Percentiles rank a stretch among this genome's conserved stretches.
phyloP scores from a whole-genome alignment of 2,113 vertebrate species.

The Emydura subglobosa region DNA sequence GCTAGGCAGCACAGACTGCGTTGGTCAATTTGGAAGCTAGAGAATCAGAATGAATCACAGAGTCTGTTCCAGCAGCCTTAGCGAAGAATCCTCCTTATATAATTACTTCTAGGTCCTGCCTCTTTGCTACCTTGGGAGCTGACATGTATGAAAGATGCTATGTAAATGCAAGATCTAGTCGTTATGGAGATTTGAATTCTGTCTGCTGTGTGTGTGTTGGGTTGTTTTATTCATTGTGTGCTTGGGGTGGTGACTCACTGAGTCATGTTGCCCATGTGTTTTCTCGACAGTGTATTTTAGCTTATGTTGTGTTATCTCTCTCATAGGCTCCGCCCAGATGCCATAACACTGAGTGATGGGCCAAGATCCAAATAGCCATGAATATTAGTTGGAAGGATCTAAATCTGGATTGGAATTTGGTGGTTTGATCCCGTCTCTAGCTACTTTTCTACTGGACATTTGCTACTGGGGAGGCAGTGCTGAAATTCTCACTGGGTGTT shows the following conservation, averaged over 20 bases:
- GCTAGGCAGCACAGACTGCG: rapidly evolving
- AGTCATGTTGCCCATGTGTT: rapidly evolving
- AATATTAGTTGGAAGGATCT: not conserved
- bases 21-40: not conserved
- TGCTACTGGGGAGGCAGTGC: not conserved
- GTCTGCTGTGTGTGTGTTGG: not conserved
- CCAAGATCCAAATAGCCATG: rapidly evolving
- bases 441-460: not conserved
- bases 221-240: rapidly evolving
- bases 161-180: not conserved
- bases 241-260: not conserved
- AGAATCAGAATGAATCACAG: not conserved
- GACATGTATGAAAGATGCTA: not conserved
- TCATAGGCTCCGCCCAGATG: not conserved
- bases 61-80: not conserved
- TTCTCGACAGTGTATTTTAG: not conserved
- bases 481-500: not conserved
- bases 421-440: not conserved
- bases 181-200: not conserved
- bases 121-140: not conserved
- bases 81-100: not conserved
- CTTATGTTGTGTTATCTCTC: not conserved
- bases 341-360: not conserved
- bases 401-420: not conserved
- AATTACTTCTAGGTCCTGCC: not conserved